Conservation (phyloP, 2,888 invertebrate species). For the Drosophila helvetica region DNA sequence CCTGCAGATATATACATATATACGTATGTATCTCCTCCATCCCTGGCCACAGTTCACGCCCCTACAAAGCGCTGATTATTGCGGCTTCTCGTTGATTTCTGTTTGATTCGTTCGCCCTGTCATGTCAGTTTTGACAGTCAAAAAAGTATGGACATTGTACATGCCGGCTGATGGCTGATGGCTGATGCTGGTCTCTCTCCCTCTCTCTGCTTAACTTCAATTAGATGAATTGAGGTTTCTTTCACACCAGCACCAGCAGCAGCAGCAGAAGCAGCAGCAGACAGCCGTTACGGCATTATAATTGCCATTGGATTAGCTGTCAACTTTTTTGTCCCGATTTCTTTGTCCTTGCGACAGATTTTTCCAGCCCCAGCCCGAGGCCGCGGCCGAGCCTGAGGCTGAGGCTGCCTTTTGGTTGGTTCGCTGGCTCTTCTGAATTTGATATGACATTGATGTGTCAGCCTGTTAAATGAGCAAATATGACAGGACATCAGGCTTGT, state of each 20-base stretch:
- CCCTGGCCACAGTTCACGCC: slow-evolving; percentile 52
- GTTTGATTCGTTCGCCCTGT: slow-evolving; percentile 70
- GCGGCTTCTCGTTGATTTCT: slow-evolving; percentile 54
- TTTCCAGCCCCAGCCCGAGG: slow-evolving; percentile 47
- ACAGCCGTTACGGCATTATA: slow-evolving; percentile 62
- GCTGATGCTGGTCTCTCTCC: slow-evolving; percentile 59
- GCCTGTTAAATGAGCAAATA: slow-evolving; percentile 81
- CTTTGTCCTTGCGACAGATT: slow-evolving; percentile 62
- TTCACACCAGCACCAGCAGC: slow-evolving; percentile 48
- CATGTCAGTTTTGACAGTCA: slow-evolving; percentile 82
- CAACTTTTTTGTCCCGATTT: slow-evolving; percentile 64
- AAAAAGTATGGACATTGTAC: slow-evolving; percentile 30
- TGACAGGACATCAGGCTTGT: slow-evolving; percentile 63
- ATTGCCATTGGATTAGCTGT: slow-evolving; percentile 81
- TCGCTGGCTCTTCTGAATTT: slow-evolving; percentile 43
- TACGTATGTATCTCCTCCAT: not conserved
- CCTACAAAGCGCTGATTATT: slow-evolving; percentile 72
- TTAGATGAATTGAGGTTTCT: slow-evolving; percentile 74
- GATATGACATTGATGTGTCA: slow-evolving; percentile 83
- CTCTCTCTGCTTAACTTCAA: slow-evolving; percentile 76
- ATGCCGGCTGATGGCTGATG: slow-evolving; percentile 35
- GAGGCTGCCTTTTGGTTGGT: slow-evolving; percentile 31
- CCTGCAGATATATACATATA: slow-evolving; percentile 1
- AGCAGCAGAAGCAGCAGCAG: too few relatives aligned
- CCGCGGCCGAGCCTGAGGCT: slow-evolving; percentile 4